phyloP scores from a whole-genome alignment of 2,888 invertebrate species.

The Pyrrhosoma nymphula region DNA sequence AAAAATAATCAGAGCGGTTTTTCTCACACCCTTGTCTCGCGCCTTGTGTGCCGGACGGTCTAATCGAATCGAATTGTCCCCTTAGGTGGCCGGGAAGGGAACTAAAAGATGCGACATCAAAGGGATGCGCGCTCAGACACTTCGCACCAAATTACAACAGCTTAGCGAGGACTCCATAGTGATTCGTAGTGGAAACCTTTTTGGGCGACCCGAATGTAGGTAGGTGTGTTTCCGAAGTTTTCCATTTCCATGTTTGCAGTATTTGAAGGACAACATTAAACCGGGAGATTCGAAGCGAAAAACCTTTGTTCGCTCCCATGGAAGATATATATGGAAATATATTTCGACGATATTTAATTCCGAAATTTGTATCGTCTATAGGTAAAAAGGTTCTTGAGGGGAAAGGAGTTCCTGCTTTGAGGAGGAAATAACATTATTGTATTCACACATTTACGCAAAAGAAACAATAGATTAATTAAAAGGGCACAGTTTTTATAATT shows the following conservation, averaged over 20 bases:
- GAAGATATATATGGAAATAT: too few species aligned
- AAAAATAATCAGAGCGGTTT: background rate
- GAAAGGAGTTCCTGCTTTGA: too few species aligned
- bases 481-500: too few species aligned
- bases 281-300: too few species aligned
- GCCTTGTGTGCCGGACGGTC: background rate
- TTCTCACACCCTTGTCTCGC: background rate
- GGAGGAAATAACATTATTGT: too few species aligned
- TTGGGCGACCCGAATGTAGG: background rate
- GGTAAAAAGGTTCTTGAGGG: too few species aligned
- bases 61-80: background rate
- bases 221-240: background rate
- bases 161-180: background rate
- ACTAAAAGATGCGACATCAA: background rate
- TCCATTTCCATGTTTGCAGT: background rate
- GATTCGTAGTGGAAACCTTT: background rate
- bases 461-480: too few species aligned
- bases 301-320: too few species aligned
- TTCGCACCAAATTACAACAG: background rate
- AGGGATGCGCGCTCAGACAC: background rate
- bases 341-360: too few species aligned
- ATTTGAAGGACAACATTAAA: too few species aligned
- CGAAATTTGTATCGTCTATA: too few species aligned
- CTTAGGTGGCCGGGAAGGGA: background rate
- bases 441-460: too few species aligned